These are phyloP conservation scores for Chloroceryle amazona DNA, from an alignment of 2,797 vertebrate genomes.

Conservation along the genomic window DNA sequence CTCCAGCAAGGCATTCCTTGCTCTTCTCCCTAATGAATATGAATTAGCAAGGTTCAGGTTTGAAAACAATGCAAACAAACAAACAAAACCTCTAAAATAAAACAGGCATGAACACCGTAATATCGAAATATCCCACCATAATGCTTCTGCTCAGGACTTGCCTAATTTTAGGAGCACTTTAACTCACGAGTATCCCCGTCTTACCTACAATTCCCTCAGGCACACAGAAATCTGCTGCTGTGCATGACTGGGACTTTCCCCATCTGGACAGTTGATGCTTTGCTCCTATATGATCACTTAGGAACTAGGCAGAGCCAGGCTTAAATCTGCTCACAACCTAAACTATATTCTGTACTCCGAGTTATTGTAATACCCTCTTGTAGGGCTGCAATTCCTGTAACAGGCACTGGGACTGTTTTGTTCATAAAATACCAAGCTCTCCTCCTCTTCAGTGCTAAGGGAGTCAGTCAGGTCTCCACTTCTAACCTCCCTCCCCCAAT, in stretches of 20 bases:
- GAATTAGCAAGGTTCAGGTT: background rate
- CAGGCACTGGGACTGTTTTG: background rate
- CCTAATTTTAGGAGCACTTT: background rate
- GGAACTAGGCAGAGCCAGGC: background rate
- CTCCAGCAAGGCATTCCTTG: background rate
- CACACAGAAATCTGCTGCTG: background rate
- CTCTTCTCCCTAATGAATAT: background rate
- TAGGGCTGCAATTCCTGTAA: background rate
- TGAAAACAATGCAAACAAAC: background rate
- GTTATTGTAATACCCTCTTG: background rate
- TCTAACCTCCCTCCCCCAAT: accelerated
- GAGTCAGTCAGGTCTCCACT: background rate
- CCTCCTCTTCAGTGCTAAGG: background rate
- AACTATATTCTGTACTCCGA: background rate
- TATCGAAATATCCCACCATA: background rate
- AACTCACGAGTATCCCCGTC: background rate
- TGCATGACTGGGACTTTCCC: background rate
- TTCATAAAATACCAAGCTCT: background rate
- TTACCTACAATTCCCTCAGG: background rate
- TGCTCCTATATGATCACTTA: background rate
- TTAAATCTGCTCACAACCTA: background rate
- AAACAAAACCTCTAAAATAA: background rate
- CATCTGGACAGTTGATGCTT: background rate
- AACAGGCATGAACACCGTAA: background rate
- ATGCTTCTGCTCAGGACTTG: background rate